A percentile compares a stretch with the other conserved stretches of the same genome.
Evolutionary conservation across 37 sponge, comb jelly and placozoan species (phyloP).

Genomic region (Bolinopsis microptera): DNA sequence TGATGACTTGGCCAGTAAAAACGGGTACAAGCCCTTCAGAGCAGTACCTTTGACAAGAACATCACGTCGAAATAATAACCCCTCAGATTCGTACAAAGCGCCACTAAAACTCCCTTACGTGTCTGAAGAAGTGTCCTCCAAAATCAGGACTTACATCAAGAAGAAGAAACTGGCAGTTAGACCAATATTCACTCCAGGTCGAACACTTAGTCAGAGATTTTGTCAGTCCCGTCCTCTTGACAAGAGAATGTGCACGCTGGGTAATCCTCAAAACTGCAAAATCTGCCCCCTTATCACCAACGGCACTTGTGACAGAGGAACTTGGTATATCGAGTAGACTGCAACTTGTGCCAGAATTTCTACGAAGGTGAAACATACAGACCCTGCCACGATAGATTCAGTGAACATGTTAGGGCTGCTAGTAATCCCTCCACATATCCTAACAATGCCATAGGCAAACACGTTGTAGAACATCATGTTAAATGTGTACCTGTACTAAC

Average conservation of each 20-base stretch:
- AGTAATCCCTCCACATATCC: not conserved
- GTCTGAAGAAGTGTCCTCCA: not conserved
- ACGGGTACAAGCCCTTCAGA: not conserved
- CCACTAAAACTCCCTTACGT: not conserved
- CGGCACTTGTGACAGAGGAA: not conserved
- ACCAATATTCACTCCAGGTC: not conserved
- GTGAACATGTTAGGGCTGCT: not conserved
- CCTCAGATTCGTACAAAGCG: not conserved
- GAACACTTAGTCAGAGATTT: not conserved
- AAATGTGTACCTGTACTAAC: not conserved
- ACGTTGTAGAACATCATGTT: not conserved
- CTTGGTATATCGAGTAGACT: not conserved
- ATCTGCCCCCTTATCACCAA: not conserved
- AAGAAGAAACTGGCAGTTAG: not conserved
- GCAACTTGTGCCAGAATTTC: not conserved
- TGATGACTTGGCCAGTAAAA: not conserved
- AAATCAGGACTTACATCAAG: not conserved
- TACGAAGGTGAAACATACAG: slow-evolving; percentile 17
- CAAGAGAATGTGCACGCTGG: not conserved
- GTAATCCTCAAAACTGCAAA: not conserved
- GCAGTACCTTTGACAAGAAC: not conserved
- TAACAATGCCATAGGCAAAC: not conserved
- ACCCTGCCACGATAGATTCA: slow-evolving; percentile 9
- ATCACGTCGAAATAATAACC: not conserved
- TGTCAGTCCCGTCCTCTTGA: not conserved